These are phyloP conservation scores for Bembecia ichneumoniformis DNA, from an alignment of 2,888 invertebrate species.

Conservation along the genomic window DNA sequence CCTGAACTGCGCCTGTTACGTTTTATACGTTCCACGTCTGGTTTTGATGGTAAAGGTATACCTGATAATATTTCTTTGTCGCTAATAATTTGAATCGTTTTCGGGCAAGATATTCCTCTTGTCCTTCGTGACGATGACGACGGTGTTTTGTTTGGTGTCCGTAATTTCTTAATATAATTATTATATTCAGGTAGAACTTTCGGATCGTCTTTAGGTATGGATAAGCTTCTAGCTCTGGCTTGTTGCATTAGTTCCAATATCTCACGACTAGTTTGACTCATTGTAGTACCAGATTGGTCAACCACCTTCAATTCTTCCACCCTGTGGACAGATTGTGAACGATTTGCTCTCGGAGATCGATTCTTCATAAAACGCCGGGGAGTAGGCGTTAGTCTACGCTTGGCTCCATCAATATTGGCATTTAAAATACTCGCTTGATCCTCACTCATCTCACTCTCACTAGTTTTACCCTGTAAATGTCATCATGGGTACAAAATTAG, in stretches of 20 bases:
- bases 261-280: constrained; percentile 62
- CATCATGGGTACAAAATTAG: constrained; percentile 48
- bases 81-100: constrained; percentile 66
- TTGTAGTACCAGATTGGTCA: constrained; percentile 50
- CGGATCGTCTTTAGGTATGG: constrained; percentile 66
- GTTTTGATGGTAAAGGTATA: constrained; percentile 48
- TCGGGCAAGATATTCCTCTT: constrained; percentile 64
- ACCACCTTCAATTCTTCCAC: constrained; percentile 42
- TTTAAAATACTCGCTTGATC: constrained; percentile 48
- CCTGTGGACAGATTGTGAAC: constrained; percentile 72
- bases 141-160: constrained; percentile 68
- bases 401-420: constrained; percentile 27
- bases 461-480: constrained; percentile 70
- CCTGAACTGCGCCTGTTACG: constrained; percentile 56
- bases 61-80: constrained; percentile 68
- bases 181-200: constrained; percentile 46
- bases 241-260: constrained; percentile 65
- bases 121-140: constrained; percentile 35
- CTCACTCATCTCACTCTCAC: constrained; percentile 73
- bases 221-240: constrained; percentile 61
- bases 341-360: constrained; percentile 56
- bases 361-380: constrained; percentile 58
- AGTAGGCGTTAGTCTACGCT: constrained; percentile 52
- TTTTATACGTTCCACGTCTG: constrained; percentile 40
- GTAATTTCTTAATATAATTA: constrained; percentile 52